Conservation (phyloP, 2,888 invertebrate species). For the Tupiocoris notatus region DNA sequence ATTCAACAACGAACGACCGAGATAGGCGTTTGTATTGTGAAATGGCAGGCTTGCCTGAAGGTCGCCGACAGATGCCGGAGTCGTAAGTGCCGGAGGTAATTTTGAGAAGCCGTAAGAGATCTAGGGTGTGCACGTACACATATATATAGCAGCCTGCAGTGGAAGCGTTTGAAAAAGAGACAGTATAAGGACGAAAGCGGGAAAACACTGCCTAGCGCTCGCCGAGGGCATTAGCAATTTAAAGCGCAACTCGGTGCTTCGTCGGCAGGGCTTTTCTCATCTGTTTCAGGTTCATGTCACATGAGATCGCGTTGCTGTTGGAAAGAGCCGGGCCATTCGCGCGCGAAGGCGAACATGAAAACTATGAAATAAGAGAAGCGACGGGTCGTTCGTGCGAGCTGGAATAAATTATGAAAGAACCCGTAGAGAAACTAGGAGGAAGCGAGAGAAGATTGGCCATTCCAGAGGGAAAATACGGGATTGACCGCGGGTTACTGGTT, state of each 20-base stretch:
- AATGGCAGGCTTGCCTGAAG: no score
- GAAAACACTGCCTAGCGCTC: not conserved
- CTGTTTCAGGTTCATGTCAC: constrained; percentile 14
- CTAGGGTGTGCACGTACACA: not conserved
- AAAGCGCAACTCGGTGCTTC: constrained; percentile 15
- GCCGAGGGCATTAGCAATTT: constrained; percentile 17
- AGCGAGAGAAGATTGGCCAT: not conserved
- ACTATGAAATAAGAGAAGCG: not conserved
- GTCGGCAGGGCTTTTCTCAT: not conserved
- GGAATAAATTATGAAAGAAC: not conserved
- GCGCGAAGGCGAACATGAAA: constrained; percentile 5
- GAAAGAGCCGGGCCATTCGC: not conserved
- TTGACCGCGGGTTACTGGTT: not conserved
- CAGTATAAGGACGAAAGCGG: not conserved
- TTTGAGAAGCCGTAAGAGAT: constrained; percentile 22
- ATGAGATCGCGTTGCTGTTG: no score
- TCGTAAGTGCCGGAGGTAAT: constrained; percentile 11
- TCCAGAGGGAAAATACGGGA: not conserved
- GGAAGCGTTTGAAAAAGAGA: constrained; percentile 7
- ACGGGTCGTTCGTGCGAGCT: not conserved
- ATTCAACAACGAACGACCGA: not conserved
- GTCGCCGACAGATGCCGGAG: not conserved
- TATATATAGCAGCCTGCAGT: not conserved
- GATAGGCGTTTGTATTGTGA: not conserved
- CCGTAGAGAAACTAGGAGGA: not conserved